phyloP scores from a whole-genome alignment of 2,113 vertebrate genomes.

The Ptychochromis oligacanthus region DNA sequence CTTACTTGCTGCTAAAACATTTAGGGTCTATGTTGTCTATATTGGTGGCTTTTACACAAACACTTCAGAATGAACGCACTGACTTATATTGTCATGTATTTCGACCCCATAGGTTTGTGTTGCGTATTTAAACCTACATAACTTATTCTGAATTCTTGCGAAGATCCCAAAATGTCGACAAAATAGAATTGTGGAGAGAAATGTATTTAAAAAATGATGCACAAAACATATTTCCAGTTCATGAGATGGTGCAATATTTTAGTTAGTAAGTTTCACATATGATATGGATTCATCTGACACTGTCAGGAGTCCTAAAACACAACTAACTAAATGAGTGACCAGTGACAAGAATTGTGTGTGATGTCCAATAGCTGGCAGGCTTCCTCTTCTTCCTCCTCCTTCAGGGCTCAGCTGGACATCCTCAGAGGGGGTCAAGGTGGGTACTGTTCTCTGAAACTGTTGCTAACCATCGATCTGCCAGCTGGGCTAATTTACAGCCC shows the following conservation, averaged over 20 bases:
- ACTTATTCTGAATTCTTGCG: not conserved
- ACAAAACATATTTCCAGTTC: too few relatives aligned
- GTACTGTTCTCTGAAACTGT: conserved; percentile 59
- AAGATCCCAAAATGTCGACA: not conserved
- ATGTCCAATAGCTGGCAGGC: not conserved
- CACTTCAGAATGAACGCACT: too few relatives aligned
- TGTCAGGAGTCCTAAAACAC: not conserved
- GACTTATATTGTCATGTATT: too few relatives aligned
- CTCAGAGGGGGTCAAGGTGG: conserved; percentile 75
- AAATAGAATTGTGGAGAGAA: too few relatives aligned
- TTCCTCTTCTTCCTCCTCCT: conserved; percentile 19
- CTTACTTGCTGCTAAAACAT: too few relatives aligned
- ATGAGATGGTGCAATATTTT: too few relatives aligned
- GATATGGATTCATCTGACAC: not conserved
- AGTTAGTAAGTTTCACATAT: not conserved
- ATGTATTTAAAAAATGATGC: too few relatives aligned
- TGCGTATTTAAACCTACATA: not conserved
- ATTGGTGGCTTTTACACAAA: too few relatives aligned
- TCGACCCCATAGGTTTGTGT: too few relatives aligned
- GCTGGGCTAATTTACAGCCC: conserved; percentile 73
- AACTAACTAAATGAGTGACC: not conserved
- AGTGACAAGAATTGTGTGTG: not conserved
- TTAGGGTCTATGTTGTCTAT: too few relatives aligned
- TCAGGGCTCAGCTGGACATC: conserved; percentile 65
- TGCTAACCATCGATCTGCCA: conserved; percentile 71